Conservation (phyloP, 1,140 invertebrate genomes). For the Brachionus plicatilis region DNA sequence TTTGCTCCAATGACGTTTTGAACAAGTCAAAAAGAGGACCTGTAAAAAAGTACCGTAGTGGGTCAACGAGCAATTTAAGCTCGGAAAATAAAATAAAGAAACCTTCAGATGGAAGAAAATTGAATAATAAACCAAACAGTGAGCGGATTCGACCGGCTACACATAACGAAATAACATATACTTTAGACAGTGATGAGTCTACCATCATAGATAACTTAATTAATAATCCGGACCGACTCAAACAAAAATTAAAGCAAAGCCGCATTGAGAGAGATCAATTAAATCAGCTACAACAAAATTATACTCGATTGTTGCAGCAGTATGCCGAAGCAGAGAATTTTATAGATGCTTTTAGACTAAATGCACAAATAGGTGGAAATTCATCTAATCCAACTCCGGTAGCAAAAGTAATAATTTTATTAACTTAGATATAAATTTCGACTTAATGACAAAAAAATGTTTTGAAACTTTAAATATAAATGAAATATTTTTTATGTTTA, state of each 20-base stretch:
- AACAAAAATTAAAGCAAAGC: constrained; percentile 34
- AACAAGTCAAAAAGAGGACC: constrained; percentile 5
- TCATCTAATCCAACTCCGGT: constrained; percentile 3
- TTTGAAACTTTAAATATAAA: too few relatives aligned
- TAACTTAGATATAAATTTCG: too few relatives aligned
- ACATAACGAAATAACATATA: constrained; percentile 35
- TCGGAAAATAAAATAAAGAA: background rate
- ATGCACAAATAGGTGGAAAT: background rate
- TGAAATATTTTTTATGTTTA: too few relatives aligned
- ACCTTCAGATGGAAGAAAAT: background rate
- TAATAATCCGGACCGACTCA: background rate
- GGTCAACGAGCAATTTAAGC: constrained; percentile 17
- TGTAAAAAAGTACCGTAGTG: constrained; percentile 11
- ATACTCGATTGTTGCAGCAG: constrained; percentile 16
- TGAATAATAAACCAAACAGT: background rate
- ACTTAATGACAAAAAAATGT: too few relatives aligned
- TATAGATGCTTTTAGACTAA: constrained; percentile 33
- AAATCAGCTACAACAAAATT: constrained; percentile 33
- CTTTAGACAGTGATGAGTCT: constrained; percentile 24
- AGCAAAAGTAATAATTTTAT: background rate
- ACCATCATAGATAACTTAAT: constrained; percentile 24
- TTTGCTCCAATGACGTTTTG: background rate
- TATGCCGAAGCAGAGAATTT: constrained; percentile 40
- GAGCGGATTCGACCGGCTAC: constrained; percentile 21
- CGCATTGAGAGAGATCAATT: constrained; percentile 14